Conservation (phyloP, 35 echinoderm and acorn worm species). For the Nesometra sesokonis region DNA sequence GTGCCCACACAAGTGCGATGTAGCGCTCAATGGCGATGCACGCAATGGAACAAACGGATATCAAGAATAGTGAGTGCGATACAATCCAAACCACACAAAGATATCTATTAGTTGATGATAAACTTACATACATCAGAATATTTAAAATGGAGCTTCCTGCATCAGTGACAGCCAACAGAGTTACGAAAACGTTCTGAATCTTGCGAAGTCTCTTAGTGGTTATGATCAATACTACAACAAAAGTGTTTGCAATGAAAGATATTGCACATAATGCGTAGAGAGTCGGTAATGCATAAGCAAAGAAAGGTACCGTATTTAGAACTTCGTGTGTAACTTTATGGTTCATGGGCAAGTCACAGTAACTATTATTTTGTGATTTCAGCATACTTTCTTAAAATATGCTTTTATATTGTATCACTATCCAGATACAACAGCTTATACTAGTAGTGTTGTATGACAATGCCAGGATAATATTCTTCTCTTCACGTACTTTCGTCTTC, state of each 20-base stretch:
- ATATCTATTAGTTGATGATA: background rate
- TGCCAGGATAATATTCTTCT: too few relatives aligned
- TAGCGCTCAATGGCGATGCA: background rate
- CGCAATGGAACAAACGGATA: background rate
- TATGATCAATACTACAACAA: background rate
- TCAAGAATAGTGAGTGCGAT: background rate
- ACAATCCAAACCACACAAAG: background rate
- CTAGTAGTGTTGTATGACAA: too few relatives aligned
- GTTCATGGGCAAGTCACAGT: too few relatives aligned
- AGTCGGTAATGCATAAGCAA: background rate
- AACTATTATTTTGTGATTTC: too few relatives aligned
- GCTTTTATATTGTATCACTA: too few relatives aligned
- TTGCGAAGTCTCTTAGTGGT: background rate
- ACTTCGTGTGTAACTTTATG: too few relatives aligned
- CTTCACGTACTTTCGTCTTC: too few relatives aligned
- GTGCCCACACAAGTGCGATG: background rate
- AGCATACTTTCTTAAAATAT: too few relatives aligned
- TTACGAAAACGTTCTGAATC: background rate
- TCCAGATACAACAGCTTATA: too few relatives aligned
- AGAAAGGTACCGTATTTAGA: background rate
- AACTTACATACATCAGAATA: background rate
- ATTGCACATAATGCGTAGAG: background rate
- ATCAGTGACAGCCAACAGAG: background rate
- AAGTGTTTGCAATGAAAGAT: background rate
- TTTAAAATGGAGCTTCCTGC: background rate